Evolutionary conservation across 2,888 invertebrate species (phyloP).

Genomic region (Phalera bucephala): DNA sequence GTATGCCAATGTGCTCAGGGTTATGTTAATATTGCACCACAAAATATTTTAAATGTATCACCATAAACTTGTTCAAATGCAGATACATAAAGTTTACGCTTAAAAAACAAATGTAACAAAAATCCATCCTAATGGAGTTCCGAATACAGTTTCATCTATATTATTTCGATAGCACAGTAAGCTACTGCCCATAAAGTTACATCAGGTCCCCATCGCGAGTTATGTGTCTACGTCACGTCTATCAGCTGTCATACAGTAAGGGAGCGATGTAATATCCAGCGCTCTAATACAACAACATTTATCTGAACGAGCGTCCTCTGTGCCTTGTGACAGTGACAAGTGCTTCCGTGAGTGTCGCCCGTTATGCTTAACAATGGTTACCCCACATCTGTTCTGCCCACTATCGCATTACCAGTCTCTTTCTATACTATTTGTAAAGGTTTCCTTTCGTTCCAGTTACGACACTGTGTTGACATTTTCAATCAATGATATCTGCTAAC

Average conservation of each 20-base stretch:
- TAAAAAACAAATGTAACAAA: too few relatives aligned
- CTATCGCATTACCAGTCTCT: conserved; percentile 63
- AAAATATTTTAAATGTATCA: too few relatives aligned
- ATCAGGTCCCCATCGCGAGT: too few relatives aligned
- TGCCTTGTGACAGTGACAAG: conserved; percentile 68
- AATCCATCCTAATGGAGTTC: too few relatives aligned
- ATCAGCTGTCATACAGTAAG: conserved; percentile 37
- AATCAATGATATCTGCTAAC: conserved; percentile 43
- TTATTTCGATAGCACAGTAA: too few relatives aligned
- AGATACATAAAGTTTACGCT: too few relatives aligned
- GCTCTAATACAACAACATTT: conserved; percentile 57
- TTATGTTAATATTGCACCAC: too few relatives aligned
- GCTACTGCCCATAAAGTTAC: too few relatives aligned
- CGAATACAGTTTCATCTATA: too few relatives aligned
- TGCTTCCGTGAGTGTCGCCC: conserved; percentile 72
- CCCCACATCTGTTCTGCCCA: conserved; percentile 58
- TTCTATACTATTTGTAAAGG: conserved; percentile 71
- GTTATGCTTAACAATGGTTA: conserved; percentile 67
- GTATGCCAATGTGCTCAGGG: too few relatives aligned
- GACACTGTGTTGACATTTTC: conserved; percentile 57
- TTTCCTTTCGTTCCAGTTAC: conserved; percentile 62
- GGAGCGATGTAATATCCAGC: conserved; percentile 25
- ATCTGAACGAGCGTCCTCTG: conserved; percentile 51
- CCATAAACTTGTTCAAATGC: too few relatives aligned
- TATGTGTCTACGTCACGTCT: too few relatives aligned